Evolutionary conservation across 2,797 vertebrate species (phyloP).

Genomic region (Amblyraja radiata): DNA sequence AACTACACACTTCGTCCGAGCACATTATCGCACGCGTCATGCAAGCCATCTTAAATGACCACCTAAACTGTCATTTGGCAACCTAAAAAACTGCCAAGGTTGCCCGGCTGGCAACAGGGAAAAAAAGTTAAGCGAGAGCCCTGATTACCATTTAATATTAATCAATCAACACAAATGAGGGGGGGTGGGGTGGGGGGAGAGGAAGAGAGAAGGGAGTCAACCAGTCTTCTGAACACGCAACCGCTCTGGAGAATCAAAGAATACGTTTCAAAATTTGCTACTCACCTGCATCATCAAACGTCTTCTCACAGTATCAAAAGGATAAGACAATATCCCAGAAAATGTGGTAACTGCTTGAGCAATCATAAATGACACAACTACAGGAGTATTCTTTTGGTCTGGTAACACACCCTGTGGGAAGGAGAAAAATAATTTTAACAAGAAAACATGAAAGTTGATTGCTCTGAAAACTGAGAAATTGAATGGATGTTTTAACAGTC

Average conservation of each 20-base stretch:
- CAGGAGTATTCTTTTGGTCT: slow-evolving; percentile 51
- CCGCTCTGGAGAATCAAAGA: background rate
- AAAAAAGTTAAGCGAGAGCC: no score
- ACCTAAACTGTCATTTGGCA: no score
- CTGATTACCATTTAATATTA: no score
- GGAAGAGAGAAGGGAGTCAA: no score
- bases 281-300: slow-evolving; percentile 53
- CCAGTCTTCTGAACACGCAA: background rate
- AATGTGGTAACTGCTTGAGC: slow-evolving; percentile 50
- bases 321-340: slow-evolving; percentile 53
- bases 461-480: background rate
- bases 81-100: no score
- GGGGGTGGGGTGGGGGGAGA: no score
- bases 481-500: no score
- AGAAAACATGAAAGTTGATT: background rate
- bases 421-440: slow-evolving; percentile 37
- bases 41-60: no score
- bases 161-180: background rate
- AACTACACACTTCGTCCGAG: no score
- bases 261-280: background rate
- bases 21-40: no score
- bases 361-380: slow-evolving; percentile 51
- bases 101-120: no score
- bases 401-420: slow-evolving; percentile 49
- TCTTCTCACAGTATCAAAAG: slow-evolving; percentile 53